phyloP scores from a whole-genome alignment of 2,113 vertebrate species.

The Oryzias woworae region DNA sequence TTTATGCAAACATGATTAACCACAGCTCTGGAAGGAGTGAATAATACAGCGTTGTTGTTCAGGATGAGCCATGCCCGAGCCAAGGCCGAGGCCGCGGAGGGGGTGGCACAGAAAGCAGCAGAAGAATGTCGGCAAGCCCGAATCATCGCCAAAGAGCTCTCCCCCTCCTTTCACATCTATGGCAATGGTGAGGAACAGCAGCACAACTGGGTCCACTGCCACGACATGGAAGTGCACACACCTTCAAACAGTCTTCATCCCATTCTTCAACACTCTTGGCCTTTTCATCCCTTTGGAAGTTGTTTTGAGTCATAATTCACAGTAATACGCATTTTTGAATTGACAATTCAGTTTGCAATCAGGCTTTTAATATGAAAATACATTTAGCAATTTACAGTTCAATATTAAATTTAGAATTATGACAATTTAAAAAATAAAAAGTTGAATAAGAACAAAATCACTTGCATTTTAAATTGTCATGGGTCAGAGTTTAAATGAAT shows the following conservation, averaged over 20 bases:
- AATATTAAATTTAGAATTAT: too few relatives aligned
- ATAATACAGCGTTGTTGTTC: slow-evolving; percentile 27
- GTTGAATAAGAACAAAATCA: too few relatives aligned
- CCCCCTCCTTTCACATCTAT: slow-evolving; percentile 94
- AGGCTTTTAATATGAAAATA: too few relatives aligned
- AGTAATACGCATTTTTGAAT: too few relatives aligned
- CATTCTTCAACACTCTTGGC: not conserved
- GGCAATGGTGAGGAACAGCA: slow-evolving; percentile 87
- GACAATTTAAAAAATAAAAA: too few relatives aligned
- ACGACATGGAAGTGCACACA: not conserved
- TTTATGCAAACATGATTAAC: too few relatives aligned
- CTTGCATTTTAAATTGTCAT: too few relatives aligned
- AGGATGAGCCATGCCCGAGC: slow-evolving; percentile 95
- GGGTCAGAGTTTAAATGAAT: too few relatives aligned
- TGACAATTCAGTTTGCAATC: too few relatives aligned
- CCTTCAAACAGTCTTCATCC: not conserved
- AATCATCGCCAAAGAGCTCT: slow-evolving; percentile 98
- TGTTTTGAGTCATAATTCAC: too few relatives aligned
- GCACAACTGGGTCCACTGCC: not conserved
- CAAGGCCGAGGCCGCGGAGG: slow-evolving; percentile 91
- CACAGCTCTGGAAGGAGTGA: not conserved
- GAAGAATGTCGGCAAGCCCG: slow-evolving; percentile 93
- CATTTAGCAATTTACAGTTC: too few relatives aligned
- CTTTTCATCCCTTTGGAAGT: too few relatives aligned
- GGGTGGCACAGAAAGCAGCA: slow-evolving; percentile 89